Conservation (phyloP, 2,888 invertebrate species). For the Caenorhabditis sp. region DNA sequence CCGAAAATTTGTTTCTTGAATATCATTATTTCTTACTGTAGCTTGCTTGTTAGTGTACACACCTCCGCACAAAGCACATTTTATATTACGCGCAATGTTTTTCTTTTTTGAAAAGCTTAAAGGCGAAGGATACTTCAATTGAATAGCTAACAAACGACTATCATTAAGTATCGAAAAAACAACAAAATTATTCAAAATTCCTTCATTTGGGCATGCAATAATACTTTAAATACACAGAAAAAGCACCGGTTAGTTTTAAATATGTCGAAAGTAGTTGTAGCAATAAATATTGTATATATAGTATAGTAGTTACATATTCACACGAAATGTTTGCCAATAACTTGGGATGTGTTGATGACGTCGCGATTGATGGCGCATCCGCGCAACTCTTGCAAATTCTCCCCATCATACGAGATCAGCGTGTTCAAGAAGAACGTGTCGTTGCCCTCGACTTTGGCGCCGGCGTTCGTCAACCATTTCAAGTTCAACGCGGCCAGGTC, state of each 20-base stretch:
- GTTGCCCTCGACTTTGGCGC: conserved; percentile 2
- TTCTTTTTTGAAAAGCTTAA: too few relatives aligned
- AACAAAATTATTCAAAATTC: background rate
- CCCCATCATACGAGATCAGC: conserved; percentile 28
- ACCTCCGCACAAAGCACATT: too few relatives aligned
- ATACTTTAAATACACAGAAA: too few relatives aligned
- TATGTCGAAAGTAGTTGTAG: conserved; percentile 10
- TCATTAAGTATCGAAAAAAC: too few relatives aligned
- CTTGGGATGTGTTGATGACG: conserved; percentile 14
- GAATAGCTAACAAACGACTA: too few relatives aligned
- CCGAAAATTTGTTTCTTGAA: too few relatives aligned
- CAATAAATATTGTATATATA: background rate
- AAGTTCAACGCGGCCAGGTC: conserved; percentile 29
- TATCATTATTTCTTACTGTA: too few relatives aligned
- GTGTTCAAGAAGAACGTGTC: conserved; percentile 22
- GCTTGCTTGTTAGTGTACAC: too few relatives aligned
- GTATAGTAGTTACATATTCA: background rate
- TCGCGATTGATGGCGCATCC: conserved; percentile 18
- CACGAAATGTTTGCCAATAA: conserved; percentile 8
- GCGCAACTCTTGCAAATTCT: conserved; percentile 31
- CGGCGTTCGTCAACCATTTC: conserved; percentile 28
- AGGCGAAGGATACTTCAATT: too few relatives aligned
- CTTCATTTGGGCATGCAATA: background rate
- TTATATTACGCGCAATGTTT: too few relatives aligned
- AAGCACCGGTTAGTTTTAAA: conserved; percentile 3